Conservation (phyloP, 2,888 invertebrate genomes). For the Eupithecia centaureata region DNA sequence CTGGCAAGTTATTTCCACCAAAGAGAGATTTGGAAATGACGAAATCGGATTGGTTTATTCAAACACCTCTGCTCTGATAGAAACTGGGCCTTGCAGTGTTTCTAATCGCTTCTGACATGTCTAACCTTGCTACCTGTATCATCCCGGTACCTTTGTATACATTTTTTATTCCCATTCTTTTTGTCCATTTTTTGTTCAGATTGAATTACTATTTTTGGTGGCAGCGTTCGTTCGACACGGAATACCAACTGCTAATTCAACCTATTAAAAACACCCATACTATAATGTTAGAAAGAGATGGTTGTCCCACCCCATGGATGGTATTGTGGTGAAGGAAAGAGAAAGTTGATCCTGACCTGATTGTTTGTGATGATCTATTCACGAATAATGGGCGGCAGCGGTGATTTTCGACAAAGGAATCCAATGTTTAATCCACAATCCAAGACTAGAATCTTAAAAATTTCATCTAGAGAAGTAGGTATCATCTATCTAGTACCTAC, state of each 20-base stretch:
- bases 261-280: slow-evolving; percentile 39
- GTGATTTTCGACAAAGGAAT: slow-evolving; percentile 40
- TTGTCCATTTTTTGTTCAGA: slow-evolving; percentile 71
- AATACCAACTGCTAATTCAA: slow-evolving; percentile 80
- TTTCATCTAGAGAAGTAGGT: neutral
- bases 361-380: slow-evolving; percentile 48
- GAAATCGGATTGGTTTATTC: too few species aligned
- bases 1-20: too few species aligned
- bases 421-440: neutral
- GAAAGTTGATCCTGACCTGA: slow-evolving; percentile 43
- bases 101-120: slow-evolving; percentile 35
- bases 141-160: slow-evolving; percentile 72
- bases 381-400: slow-evolving; percentile 40
- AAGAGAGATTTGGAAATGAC: too few species aligned
- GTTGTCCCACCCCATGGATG: neutral
- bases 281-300: slow-evolving; percentile 39
- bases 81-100: slow-evolving; percentile 33
- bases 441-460: neutral
- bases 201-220: slow-evolving; percentile 78
- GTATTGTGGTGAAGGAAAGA: slow-evolving; percentile 38
- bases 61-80: too few species aligned
- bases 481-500: too few species aligned
- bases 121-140: slow-evolving; percentile 75
- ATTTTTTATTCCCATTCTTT: slow-evolving; percentile 62
- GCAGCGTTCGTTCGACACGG: slow-evolving; percentile 75